Percentiles rank a stretch among this genome's conserved stretches.
phyloP scores from a whole-genome alignment of 2,888 invertebrate genomes.

The Blastobasis lacticolella region DNA sequence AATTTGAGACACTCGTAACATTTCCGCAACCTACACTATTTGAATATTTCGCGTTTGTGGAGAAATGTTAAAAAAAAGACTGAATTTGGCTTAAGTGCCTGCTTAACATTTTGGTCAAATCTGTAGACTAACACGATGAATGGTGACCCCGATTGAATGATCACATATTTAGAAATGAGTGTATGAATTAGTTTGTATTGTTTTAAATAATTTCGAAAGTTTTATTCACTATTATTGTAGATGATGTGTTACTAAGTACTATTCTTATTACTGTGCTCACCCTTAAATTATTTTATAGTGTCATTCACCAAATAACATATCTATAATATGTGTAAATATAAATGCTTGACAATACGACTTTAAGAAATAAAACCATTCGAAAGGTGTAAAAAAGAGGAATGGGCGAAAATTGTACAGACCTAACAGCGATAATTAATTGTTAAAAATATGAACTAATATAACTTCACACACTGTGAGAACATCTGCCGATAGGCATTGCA shows the following conservation, averaged over 20 bases:
- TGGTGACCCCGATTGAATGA: too few relatives aligned
- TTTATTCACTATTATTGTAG: background rate
- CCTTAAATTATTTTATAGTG: too few relatives aligned
- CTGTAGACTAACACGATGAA: conserved; percentile 13
- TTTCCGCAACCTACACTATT: conserved; percentile 21
- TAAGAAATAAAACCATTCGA: conserved; percentile 42
- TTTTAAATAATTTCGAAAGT: too few relatives aligned
- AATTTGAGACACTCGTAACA: conserved; percentile 24
- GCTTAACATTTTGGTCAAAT: conserved; percentile 37
- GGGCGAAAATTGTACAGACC: conserved; percentile 20
- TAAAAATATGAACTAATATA: background rate
- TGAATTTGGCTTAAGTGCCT: conserved; percentile 66
- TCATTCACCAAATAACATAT: conserved; percentile 52
- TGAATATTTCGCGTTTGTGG: conserved; percentile 29
- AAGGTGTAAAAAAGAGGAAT: conserved; percentile 28
- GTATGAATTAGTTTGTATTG: too few relatives aligned
- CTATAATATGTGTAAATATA: conserved; percentile 57
- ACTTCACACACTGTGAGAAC: too few relatives aligned
- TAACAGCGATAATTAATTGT: background rate
- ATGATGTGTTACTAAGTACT: conserved; percentile 6
- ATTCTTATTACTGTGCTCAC: background rate
- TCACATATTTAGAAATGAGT: too few relatives aligned
- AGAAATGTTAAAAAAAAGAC: conserved; percentile 60
- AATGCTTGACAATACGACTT: conserved; percentile 70
- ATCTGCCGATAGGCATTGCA: too few relatives aligned